Conservation (phyloP, 2,113 vertebrate species). For the Mesoclemmys tuberculata region DNA sequence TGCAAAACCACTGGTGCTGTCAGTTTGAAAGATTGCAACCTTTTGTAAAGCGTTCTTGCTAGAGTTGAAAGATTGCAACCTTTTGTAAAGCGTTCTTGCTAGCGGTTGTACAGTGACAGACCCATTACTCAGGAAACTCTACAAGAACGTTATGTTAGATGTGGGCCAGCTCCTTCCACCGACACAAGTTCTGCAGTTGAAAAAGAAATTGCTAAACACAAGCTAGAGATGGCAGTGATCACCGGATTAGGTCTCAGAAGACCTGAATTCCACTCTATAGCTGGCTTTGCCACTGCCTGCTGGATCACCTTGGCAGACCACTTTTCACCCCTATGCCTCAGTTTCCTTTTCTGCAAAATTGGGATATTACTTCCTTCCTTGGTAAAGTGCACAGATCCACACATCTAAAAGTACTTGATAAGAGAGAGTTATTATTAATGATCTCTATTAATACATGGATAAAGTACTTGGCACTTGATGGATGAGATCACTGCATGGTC, state of each 20-base stretch:
- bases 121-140: constrained; percentile 24
- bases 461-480: neutral
- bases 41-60: constrained; percentile 60
- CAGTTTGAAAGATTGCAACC: constrained; percentile 30
- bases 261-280: neutral
- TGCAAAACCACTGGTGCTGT: constrained; percentile 52
- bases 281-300: neutral
- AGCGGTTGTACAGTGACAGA: constrained; percentile 37
- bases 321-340: neutral
- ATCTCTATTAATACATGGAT: too few relatives aligned
- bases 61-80: constrained; percentile 36
- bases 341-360: neutral
- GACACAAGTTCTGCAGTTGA: neutral
- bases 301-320: neutral
- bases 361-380: neutral
- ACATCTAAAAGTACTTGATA: neutral
- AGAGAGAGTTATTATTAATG: fast-evolving
- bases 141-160: constrained; percentile 11
- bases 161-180: constrained; percentile 28
- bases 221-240: constrained; percentile 24
- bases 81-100: constrained; percentile 60
- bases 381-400: neutral
- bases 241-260: neutral
- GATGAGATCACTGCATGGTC: neutral
- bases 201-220: neutral